Base-by-base conservation (phyloP, 2,888 invertebrate species). In the Oeneis ivallda region DNA sequence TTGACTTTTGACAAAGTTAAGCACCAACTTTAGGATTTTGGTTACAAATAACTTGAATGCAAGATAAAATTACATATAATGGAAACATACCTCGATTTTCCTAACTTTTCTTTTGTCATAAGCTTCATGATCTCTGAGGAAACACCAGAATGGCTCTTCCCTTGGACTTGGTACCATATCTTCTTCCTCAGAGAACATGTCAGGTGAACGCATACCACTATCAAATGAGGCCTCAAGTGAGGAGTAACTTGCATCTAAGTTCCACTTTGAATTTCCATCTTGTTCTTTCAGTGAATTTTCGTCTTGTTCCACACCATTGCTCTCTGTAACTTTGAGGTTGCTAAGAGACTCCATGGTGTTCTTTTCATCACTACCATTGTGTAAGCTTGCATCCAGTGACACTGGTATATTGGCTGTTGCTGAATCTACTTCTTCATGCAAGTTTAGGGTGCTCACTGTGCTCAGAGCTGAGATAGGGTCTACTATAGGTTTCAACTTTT, bases 121-220 rank as follows among this genome's bases (percentile, higher is more conserved):
- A 58, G 78, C 72, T 78, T 92, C 92, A 82, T 75, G 84, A 68
- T 89, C 83, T 69, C 85, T 86, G 0, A 91, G 71, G 66, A 90
- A 89, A 60, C 70, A 75, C 87, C 90, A 90, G 75, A 87, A 87
- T 49, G 84, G 84, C 64, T 87, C 84, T 32, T 71, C 65, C 19
- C 73, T 77, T 53, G 73, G 70, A 32, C 66, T 71, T 13, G 69
- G 64, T 19, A 80, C 84, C 0, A 71, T 74, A 8, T 83, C 83
- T 53, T 88, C 91, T 62, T 93, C 94, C 67, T 94, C 94, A 67
- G 93, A 94, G 79, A 95, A 95, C 77, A 95, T 86, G 76, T 95
- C 95, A 0, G 95, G 95, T 62, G 94, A 94, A 54, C 92, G 76
- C 49, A 91, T 84, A 71, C 91, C 91, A 75, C 91, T 92, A 74